Base-by-base conservation (phyloP, 35 echinoderm and acorn worm species). In the Patiria miniata region DNA sequence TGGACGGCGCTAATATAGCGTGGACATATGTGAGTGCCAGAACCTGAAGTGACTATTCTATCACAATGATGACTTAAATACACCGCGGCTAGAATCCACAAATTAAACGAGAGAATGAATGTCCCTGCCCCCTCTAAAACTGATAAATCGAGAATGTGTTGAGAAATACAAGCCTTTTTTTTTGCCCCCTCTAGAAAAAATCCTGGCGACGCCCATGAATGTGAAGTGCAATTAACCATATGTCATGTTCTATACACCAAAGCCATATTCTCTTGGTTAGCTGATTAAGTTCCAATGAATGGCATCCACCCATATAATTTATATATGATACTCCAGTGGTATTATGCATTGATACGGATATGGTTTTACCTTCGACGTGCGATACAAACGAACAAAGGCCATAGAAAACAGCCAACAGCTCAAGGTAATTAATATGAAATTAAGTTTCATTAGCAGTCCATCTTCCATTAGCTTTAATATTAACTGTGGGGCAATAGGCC, bases 341-440 rank as follows among this genome's bases (percentile, higher is more conserved):
- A 37, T 87, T 87, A 73, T 87, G 61, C 37, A 37, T 12, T 0
- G 40, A 65, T 28, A 87, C 5, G 7, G 55, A 7, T 34, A 87
- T 78, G 39, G 52, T 52, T 39, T 44, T 53, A 17, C 78, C 69
- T 30, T 9, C 51, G 18, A 18, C 2, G 7, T 78, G 18, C 37
- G 7, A 15, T 34, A 52, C 85, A 87, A 87, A 78, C 8, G 19
- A 33, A 23, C 53, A 73, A 16, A 87, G 21, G 12, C 38, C 85
- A 26, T 38, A 28, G 26, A 86, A 39, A 57, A 29, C 84, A 73
- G 84, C 84, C 51, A 76, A 39, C 26, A 79, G 39, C 32, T 87
- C 85, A 7, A 87, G 61, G 19, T 69, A 37, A 76, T 86, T 86
- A 39, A 86, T 88, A 15, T 80, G 39, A 2, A 36, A 19, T 4